Base-by-base conservation (phyloP, 64 coral and sea anemone genomes). In the Actinia equina region DNA sequence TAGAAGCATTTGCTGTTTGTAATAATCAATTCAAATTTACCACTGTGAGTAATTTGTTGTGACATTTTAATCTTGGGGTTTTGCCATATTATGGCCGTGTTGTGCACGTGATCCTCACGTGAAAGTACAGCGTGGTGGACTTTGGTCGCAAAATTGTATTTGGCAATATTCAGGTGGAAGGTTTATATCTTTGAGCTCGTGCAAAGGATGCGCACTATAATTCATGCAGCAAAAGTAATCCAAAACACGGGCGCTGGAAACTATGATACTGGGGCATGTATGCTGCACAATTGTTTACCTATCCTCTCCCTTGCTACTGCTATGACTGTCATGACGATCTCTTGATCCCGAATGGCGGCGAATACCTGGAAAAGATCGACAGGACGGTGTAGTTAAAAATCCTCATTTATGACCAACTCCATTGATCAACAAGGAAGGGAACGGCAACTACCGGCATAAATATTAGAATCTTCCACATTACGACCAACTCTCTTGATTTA, bases 321-420 rank as follows among this genome's bases (percentile, higher is more conserved):
- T 60, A 41, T 60, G 30, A 14, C 83, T 85, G 22, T 85, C 83
- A 61, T 30, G 83, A 20, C 83, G 52, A 37, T 85, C 83, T n/a
- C 83, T 85, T 45, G 53, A 57, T 22, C 45, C 56, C 15, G 78
- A 81, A 12, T 81, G 78, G 13, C 44, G 78, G 10, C 59, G 83
- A 42, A 22, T 63, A 17, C 83, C 83, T 85, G 52, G 27, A 61
- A 61, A 49, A 44, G 7, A n/a, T 25, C 18, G 49, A 81, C 42
- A 80, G 42, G 42, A 80, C 1, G 10, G 17, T 51, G 18, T 2
- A 85, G 44, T 18, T 57, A 52, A 52, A 16, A 82, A 18, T 41
- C 27, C 37, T 81, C 78, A 45, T 25, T 17, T 79, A 46, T 23
- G 23, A 37, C 77, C 27, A 79, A 37, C 5, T 19, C 59, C 59